Evolutionary conservation across 2,888 invertebrate genomes (phyloP).

Genomic region (Sphaeridia pumilis): DNA sequence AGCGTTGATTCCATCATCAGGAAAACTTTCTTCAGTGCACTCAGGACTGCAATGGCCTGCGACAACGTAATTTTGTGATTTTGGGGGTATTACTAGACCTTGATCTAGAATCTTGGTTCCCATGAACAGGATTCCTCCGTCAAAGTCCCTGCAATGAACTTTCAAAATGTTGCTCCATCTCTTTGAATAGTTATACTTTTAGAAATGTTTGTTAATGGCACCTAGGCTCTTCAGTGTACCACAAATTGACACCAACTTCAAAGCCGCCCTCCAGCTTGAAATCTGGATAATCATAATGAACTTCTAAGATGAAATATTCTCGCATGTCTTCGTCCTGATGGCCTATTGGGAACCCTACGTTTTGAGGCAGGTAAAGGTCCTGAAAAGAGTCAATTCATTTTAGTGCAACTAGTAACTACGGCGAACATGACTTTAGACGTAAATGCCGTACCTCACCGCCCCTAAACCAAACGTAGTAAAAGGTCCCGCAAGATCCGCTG

Average conservation of each 20-base stretch:
- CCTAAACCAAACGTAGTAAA: conserved; percentile 6
- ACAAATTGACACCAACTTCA: conserved; percentile 2
- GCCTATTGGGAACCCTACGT: conserved; percentile 4
- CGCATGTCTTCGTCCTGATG: neutral
- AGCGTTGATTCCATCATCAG: conserved; percentile 55
- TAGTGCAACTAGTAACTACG: neutral
- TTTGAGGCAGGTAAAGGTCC: neutral
- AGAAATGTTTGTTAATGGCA: neutral
- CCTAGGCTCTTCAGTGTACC: neutral
- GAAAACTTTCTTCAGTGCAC: conserved; percentile 47
- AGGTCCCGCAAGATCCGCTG: neutral
- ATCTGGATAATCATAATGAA: conserved; percentile 11
- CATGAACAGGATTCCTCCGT: conserved; percentile 66
- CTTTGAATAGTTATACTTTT: too few relatives aligned
- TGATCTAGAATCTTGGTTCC: conserved; percentile 63
- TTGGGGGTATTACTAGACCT: conserved; percentile 70
- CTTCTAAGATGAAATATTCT: conserved; percentile 6
- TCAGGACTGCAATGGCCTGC: conserved; percentile 71
- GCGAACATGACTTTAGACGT: neutral
- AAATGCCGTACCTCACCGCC: neutral
- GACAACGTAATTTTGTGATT: conserved; percentile 61
- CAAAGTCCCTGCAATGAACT: conserved; percentile 49
- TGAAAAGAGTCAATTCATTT: neutral
- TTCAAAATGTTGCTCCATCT: too few relatives aligned
- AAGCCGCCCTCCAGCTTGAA: neutral